Evolutionary conservation across 1,140 invertebrate species (phyloP).

Genomic region (Cherax destructor): DNA sequence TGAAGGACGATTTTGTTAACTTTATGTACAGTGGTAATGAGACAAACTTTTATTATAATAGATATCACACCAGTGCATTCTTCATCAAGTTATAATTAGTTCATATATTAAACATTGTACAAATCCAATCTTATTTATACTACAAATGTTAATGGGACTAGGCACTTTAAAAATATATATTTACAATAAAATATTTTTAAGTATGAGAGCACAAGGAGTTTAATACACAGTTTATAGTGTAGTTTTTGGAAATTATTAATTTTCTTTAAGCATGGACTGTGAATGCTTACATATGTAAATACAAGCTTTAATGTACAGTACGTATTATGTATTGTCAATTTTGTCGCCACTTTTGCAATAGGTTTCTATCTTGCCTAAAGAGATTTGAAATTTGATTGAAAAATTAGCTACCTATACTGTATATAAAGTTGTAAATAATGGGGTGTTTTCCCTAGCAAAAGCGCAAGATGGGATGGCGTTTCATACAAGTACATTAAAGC

Average conservation of each 20-base stretch:
- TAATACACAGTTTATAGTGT: not conserved
- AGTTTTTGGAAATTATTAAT: not conserved
- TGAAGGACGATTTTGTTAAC: constrained; percentile 24
- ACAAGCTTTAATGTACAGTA: not conserved
- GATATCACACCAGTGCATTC: constrained; percentile 49
- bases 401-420: not conserved
- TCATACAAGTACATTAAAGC: not conserved
- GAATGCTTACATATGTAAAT: not conserved
- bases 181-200: constrained; percentile 52
- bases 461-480: not conserved
- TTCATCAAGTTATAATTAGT: constrained; percentile 6
- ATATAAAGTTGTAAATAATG: not conserved
- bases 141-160: constrained; percentile 39
- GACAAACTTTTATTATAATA: constrained; percentile 16
- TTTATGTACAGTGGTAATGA: constrained; percentile 11
- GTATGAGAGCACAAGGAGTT: not conserved
- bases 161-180: constrained; percentile 66
- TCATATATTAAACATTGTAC: constrained; percentile 37
- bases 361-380: not conserved
- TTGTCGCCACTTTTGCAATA: not conserved
- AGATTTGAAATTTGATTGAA: not conserved
- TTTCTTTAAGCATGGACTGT: not conserved
- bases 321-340: not conserved
- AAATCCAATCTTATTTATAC: constrained; percentile 41
- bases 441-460: not conserved